phyloP scores from a whole-genome alignment of 2,888 invertebrate genomes.

The Lagria hirta region DNA sequence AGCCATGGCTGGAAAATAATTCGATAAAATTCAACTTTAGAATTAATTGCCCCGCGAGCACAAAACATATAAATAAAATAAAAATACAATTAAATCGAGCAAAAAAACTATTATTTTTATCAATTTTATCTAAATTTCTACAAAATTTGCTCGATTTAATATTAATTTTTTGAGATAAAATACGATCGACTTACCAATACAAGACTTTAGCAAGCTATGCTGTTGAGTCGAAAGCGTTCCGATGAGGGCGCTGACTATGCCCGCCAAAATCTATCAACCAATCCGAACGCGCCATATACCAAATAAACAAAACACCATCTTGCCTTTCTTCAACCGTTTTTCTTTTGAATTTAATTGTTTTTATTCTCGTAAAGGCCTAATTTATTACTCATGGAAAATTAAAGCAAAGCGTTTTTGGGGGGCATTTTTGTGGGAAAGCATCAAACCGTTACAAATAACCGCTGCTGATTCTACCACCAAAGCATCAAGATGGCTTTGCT shows the following conservation, averaged over 20 bases:
- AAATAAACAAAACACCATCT: slow-evolving; percentile 40
- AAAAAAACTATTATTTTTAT: slow-evolving; percentile 52
- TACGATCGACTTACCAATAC: slow-evolving; percentile 43
- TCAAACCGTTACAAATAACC: too few relatives aligned
- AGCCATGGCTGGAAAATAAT: slow-evolving; percentile 46
- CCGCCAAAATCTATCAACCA: slow-evolving; percentile 51
- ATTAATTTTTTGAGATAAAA: slow-evolving; percentile 46
- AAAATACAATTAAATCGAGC: slow-evolving; percentile 45
- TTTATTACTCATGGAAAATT: too few relatives aligned
- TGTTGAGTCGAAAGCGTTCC: slow-evolving; percentile 47
- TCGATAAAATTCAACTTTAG: slow-evolving; percentile 42
- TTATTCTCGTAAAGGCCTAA: too few relatives aligned
- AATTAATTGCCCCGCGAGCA: slow-evolving; percentile 48
- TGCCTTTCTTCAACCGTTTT: slow-evolving; percentile 37
- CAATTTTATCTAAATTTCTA: slow-evolving; percentile 37
- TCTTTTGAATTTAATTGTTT: slow-evolving; percentile 18
- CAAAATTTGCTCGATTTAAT: slow-evolving; percentile 49
- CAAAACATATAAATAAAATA: slow-evolving; percentile 32
- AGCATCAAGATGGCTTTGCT: too few relatives aligned
- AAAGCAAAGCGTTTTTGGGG: too few relatives aligned
- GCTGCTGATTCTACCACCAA: too few relatives aligned
- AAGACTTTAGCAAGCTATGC: slow-evolving; percentile 31
- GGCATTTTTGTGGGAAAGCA: too few relatives aligned
- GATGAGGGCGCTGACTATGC: slow-evolving; percentile 44
- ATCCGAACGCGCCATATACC: slow-evolving; percentile 32